These are phyloP conservation scores for Brachypteracias leptosomus DNA, from an alignment of 2,113 vertebrate genomes.

Conservation along the genomic window DNA sequence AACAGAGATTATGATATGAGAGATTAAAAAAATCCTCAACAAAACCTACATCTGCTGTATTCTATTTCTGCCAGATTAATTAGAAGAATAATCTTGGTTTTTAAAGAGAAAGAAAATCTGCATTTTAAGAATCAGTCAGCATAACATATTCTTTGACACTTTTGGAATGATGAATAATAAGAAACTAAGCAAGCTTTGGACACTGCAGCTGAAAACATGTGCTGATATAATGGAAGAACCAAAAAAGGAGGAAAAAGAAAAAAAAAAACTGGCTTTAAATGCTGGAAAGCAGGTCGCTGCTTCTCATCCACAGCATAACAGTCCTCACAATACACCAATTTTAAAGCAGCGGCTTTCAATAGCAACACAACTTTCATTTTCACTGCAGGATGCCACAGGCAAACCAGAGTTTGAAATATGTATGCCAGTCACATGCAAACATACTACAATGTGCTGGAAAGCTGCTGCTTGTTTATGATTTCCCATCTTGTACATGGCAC, in stretches of 20 bases:
- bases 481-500: background rate
- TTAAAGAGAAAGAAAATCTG: constrained; percentile 12
- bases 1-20: constrained; percentile 10
- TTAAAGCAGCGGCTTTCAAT: constrained; percentile 28
- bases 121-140: constrained; percentile 34
- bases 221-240: background rate
- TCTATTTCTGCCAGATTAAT: constrained; percentile 52
- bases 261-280: background rate
- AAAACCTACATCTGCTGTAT: constrained; percentile 42
- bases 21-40: constrained; percentile 16
- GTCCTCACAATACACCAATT: constrained; percentile 37
- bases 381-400: constrained; percentile 63
- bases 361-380: constrained; percentile 66
- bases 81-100: background rate
- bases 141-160: background rate
- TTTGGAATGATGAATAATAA: constrained; percentile 22
- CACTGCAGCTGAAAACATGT: constrained; percentile 21
- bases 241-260: background rate
- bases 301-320: constrained; percentile 26
- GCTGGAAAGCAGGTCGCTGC: constrained; percentile 39
- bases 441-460: constrained; percentile 58
- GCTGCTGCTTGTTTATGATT: constrained; percentile 47
- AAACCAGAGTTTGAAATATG: constrained; percentile 53
- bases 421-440: constrained; percentile 68
- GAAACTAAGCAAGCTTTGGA: constrained; percentile 17